Conservation (phyloP, 2,797 vertebrate genomes). For the Neosilurus hyrtlii region DNA sequence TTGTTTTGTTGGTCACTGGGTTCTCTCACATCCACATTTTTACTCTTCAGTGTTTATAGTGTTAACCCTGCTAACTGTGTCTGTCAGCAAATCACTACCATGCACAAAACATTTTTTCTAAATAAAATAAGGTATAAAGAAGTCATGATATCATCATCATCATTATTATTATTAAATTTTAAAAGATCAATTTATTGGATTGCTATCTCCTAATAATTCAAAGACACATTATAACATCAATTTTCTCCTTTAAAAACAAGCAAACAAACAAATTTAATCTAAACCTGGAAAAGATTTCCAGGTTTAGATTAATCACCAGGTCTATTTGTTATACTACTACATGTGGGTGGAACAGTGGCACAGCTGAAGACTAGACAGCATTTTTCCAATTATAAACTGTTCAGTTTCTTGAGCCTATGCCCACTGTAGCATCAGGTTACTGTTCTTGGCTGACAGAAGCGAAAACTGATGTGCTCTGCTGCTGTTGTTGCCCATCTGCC, state of each 20-base stretch:
- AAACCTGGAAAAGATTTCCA: not conserved
- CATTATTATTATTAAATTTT: not conserved
- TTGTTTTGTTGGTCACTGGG: not conserved
- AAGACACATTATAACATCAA: not conserved
- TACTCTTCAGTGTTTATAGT: not conserved
- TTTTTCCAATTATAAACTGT: not conserved
- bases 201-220: not conserved
- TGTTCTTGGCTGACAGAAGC: not conserved
- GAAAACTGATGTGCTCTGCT: not conserved
- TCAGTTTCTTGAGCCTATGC: not conserved
- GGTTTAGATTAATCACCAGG: not conserved
- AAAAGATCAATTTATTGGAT: not conserved
- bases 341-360: not conserved
- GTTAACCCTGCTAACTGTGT: not conserved
- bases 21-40: not conserved
- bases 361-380: not conserved
- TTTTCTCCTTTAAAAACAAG: not conserved
- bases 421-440: not conserved
- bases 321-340: not conserved
- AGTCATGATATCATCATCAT: slow-evolving; percentile 7
- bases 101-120: not conserved
- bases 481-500: not conserved
- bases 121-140: not conserved
- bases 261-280: not conserved
- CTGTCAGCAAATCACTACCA: not conserved